Percentiles rank a stretch among this genome's conserved stretches.
These are phyloP conservation scores for Agrilus planipennis DNA, from an alignment of 1,140 invertebrate genomes.

Conservation along the genomic window DNA sequence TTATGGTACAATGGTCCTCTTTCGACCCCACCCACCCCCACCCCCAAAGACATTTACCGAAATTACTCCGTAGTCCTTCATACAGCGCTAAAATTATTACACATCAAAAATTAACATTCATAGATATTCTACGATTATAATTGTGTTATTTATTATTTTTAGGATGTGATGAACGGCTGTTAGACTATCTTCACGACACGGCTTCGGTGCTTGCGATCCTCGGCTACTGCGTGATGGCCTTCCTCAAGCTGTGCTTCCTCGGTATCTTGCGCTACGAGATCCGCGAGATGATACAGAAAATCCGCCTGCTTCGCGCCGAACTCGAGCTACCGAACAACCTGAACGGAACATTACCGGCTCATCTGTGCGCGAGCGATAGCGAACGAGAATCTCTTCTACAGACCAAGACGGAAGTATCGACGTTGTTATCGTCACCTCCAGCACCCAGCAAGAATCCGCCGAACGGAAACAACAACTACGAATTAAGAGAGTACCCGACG, in stretches of 20 bases:
- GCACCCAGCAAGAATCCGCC: constrained; percentile 46
- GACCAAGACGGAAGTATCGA: constrained; percentile 33
- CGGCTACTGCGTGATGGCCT: constrained; percentile 81
- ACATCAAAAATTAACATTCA: neutral
- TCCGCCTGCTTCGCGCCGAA: constrained; percentile 48
- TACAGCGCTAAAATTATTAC: neutral
- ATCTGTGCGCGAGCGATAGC: constrained; percentile 36
- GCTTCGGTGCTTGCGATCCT: constrained; percentile 73
- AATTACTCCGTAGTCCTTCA: neutral
- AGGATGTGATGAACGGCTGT: constrained; percentile 60
- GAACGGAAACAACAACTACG: constrained; percentile 66
- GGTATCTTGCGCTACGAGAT: constrained; percentile 78
- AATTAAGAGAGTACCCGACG: constrained; percentile 56
- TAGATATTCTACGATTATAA: too few relatives aligned
- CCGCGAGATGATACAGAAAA: constrained; percentile 84
- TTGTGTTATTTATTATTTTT: too few relatives aligned
- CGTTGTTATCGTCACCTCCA: constrained; percentile 32
- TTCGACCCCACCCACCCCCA: too few relatives aligned
- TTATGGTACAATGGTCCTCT: too few relatives aligned
- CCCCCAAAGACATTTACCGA: too few relatives aligned
- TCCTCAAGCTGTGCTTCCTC: constrained; percentile 80
- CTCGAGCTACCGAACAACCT: constrained; percentile 32
- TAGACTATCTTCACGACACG: constrained; percentile 61
- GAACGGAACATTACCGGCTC: constrained; percentile 34
- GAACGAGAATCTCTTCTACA: constrained; percentile 44